Evolutionary conservation across 2,888 invertebrate genomes (phyloP).

Genomic region (Lithosia quadra): DNA sequence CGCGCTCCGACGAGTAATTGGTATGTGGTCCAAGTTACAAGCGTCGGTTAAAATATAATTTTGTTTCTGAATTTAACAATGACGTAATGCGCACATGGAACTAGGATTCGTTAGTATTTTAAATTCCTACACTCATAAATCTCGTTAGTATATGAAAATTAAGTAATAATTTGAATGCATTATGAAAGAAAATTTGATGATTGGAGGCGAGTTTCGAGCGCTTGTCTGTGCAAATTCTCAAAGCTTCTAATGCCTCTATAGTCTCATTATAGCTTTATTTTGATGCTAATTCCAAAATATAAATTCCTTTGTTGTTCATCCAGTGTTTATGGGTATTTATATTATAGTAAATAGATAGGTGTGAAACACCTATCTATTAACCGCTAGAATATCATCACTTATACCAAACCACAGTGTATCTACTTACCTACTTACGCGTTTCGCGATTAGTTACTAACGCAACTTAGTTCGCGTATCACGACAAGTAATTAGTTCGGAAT

Average conservation of each 20-base stretch:
- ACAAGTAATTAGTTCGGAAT: constrained; percentile 75
- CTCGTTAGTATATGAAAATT: no score
- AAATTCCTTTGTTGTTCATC: background rate
- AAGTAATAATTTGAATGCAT: no score
- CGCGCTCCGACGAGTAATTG: background rate
- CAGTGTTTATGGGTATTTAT: no score
- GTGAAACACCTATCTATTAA: no score
- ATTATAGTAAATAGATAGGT: no score
- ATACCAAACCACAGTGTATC: constrained; percentile 37
- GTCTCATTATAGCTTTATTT: background rate
- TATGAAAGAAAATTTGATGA: no score
- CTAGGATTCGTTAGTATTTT: background rate
- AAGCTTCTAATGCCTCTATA: no score
- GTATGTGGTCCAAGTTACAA: background rate
- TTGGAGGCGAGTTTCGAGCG: no score
- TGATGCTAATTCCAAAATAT: no score
- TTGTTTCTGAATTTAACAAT: background rate
- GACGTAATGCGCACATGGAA: background rate
- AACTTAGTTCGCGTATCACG: constrained; percentile 63
- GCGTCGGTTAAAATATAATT: background rate
- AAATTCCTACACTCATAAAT: no score
- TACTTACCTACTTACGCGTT: constrained; percentile 49
- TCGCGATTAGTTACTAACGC: constrained; percentile 40
- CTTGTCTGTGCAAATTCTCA: no score
- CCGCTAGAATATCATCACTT: constrained; percentile 59